phyloP scores from a whole-genome alignment of 1,140 invertebrate species.

The Rhopalosiphum maidis region DNA sequence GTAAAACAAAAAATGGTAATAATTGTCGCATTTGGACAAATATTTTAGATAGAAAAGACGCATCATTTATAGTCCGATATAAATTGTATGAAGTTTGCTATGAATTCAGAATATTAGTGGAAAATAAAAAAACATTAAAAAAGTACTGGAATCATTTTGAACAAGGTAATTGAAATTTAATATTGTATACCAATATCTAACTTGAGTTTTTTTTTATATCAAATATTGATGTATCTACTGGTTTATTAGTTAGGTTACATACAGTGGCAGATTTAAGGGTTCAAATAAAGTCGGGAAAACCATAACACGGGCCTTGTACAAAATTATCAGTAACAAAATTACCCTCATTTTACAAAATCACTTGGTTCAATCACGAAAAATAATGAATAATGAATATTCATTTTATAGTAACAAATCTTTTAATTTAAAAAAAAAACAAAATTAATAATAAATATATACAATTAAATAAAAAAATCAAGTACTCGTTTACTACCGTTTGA shows the following conservation, averaged over 20 bases:
- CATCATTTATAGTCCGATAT: slow-evolving; percentile 84
- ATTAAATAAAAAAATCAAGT: no score
- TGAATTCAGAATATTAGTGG: slow-evolving; percentile 74
- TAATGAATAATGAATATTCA: no score
- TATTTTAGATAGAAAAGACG: slow-evolving; percentile 83
- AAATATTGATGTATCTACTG: not conserved
- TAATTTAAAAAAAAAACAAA: no score
- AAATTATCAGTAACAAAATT: no score
- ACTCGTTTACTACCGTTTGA: no score
- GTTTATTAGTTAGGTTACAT: not conserved
- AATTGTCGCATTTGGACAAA: slow-evolving; percentile 77
- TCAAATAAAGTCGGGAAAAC: no score
- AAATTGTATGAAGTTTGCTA: slow-evolving; percentile 78
- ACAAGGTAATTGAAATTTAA: not conserved
- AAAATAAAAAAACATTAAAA: slow-evolving; percentile 69
- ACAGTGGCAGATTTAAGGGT: no score
- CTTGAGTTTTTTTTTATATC: not conserved
- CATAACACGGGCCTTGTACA: no score
- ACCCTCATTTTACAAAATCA: no score
- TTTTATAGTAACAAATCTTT: no score
- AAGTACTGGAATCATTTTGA: slow-evolving; percentile 1
- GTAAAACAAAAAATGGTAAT: slow-evolving; percentile 62
- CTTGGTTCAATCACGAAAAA: no score
- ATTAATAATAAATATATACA: no score
- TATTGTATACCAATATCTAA: not conserved